Evolutionary conservation across 1,140 invertebrate species (phyloP).

Genomic region (Atopsyche davidsoni): DNA sequence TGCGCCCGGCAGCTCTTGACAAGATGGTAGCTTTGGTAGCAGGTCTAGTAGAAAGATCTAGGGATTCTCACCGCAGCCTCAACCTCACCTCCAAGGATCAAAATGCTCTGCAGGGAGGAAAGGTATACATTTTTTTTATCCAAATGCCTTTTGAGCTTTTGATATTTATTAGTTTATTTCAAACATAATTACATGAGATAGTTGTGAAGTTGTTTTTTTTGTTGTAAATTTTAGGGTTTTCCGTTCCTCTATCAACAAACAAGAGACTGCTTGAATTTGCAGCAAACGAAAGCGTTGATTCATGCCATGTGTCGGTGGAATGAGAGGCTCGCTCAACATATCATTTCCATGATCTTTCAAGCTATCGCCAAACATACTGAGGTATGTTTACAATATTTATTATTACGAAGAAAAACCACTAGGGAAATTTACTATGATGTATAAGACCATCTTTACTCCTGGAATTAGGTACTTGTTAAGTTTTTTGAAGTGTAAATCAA

Average conservation of each 20-base stretch:
- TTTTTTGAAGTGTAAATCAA: too few relatives aligned
- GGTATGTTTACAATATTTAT: too few relatives aligned
- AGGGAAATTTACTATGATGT: too few relatives aligned
- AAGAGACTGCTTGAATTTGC: conserved; percentile 84
- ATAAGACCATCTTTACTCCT: too few relatives aligned
- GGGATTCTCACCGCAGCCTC: conserved; percentile 67
- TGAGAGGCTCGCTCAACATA: conserved; percentile 75
- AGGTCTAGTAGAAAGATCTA: conserved; percentile 79
- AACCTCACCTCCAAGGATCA: conserved; percentile 75
- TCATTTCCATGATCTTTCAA: conserved; percentile 83
- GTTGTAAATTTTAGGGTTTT: conserved; percentile 61
- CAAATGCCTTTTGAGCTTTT: background rate
- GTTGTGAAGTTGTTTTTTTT: conserved; percentile 15
- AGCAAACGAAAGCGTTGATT: conserved; percentile 87
- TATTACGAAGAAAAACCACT: too few relatives aligned
- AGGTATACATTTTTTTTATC: conserved; percentile 46
- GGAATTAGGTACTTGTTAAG: too few relatives aligned
- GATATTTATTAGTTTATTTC: background rate
- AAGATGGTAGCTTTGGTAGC: conserved; percentile 92
- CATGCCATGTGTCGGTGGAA: conserved; percentile 88
- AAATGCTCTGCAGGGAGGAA: conserved; percentile 76
- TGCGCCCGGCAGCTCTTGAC: conserved; percentile 83
- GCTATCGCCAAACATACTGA: conserved; percentile 85
- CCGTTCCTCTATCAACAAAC: conserved; percentile 93
- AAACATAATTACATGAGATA: background rate